These are phyloP conservation scores for Tragopan temminckii DNA, from an alignment of 2,797 vertebrate species.

Conservation along the genomic window DNA sequence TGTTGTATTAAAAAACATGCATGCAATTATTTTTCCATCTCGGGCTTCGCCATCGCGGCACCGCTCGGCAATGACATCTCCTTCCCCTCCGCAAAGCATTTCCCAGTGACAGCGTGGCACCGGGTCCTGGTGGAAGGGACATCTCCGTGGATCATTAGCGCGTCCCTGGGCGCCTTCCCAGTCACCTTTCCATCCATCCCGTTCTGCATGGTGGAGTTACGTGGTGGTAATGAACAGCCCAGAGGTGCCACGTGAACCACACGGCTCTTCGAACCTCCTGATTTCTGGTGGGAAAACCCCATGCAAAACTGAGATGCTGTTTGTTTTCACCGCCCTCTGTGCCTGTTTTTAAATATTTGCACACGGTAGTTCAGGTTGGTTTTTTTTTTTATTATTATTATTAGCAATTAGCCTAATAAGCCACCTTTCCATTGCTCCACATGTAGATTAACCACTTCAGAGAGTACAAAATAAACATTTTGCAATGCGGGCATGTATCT, in stretches of 20 bases:
- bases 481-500: constrained; percentile 40
- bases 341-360: constrained; percentile 75
- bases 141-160: constrained; percentile 74
- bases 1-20: constrained; percentile 76
- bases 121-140: constrained; percentile 57
- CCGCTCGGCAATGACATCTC: constrained; percentile 36
- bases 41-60: constrained; percentile 55
- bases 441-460: constrained; percentile 76
- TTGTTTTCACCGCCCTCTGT: constrained; percentile 73
- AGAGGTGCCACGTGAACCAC: constrained; percentile 73
- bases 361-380: constrained; percentile 1
- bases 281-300: constrained; percentile 78
- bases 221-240: constrained; percentile 72
- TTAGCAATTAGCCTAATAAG: constrained; percentile 79
- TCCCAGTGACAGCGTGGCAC: constrained; percentile 47
- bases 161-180: constrained; percentile 70
- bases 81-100: constrained; percentile 64
- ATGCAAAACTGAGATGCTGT: constrained; percentile 38
- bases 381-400: neutral
- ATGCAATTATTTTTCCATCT: constrained; percentile 79
- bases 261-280: constrained; percentile 71
- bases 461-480: constrained; percentile 76
- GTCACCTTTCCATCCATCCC: constrained; percentile 78
- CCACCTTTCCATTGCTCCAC: constrained; percentile 73
- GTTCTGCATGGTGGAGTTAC: constrained; percentile 73